Evolutionary conservation across 2,113 vertebrate species (phyloP).

Genomic region (Spheniscus mendiculus): DNA sequence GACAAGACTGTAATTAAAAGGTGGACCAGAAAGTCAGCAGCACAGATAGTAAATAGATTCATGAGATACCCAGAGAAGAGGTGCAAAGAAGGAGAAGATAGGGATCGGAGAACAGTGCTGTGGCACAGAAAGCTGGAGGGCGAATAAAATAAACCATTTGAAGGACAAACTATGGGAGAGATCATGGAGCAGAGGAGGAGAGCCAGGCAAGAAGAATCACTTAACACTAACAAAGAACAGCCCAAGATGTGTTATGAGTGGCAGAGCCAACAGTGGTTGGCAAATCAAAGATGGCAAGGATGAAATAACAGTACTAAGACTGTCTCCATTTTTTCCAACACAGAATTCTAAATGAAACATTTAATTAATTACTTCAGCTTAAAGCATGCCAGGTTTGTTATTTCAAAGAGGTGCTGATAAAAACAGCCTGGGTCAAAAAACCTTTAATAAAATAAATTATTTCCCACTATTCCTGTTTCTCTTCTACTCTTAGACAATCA

Average conservation of each 20-base stretch:
- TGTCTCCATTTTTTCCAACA: background rate
- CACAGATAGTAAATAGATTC: background rate
- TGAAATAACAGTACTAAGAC: background rate
- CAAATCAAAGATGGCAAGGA: background rate
- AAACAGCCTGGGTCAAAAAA: background rate
- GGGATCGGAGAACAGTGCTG: background rate
- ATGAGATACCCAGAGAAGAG: background rate
- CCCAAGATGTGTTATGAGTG: background rate
- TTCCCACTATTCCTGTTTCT: background rate
- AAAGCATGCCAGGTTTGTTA: background rate
- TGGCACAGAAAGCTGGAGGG: background rate
- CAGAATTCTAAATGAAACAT: background rate
- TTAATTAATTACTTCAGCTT: background rate
- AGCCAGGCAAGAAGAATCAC: conserved; percentile 11
- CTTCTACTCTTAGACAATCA: background rate
- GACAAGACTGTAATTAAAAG: background rate
- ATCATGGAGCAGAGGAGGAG: background rate
- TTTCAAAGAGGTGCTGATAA: background rate
- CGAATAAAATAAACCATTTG: background rate
- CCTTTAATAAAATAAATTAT: background rate
- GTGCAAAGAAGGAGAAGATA: background rate
- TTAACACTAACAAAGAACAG: background rate
- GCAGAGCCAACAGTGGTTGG: background rate
- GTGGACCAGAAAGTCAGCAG: background rate
- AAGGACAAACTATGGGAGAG: background rate